Evolutionary conservation across 2,797 vertebrate genomes (phyloP), one percentile per base, ranked within the genome.

Genomic region (Morelia viridis): DNA sequence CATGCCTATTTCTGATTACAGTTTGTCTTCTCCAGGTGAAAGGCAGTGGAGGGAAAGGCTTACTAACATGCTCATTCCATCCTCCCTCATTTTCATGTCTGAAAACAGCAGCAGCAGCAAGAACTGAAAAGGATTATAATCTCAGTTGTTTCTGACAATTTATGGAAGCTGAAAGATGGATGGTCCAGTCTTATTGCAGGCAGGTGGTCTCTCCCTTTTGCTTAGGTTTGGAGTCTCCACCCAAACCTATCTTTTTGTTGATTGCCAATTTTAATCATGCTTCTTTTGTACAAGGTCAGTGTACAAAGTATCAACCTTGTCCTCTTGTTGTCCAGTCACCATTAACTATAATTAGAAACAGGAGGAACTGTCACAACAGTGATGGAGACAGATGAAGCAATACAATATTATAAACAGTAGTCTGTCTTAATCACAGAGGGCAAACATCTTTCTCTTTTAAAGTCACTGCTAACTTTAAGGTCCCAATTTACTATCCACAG

Each of bases 271-370:
- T 96, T 89, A 2, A 56, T 93, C 53, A 80, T 90, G 57, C 76
- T 11, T 17, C 2, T 93, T 93, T 89, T 46, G 90, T 93, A 71
- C n/a, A 93, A 93, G 31, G 87, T 94, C 90, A 93, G 1, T 93
- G 62, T 90, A 5, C n/a, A 94, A 83, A 91, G 85, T 93, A 90
- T 19, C 61, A 87, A 80, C 89, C 28, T 91, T 68, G 87, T 94
- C 85, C 28, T 94, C 11, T 0, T 4, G 87, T 94, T 93, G 19
- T 56, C 93, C 83, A 93, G 56, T 50, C 46, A 41, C 92, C 7
- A 5, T 89, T 95, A 95, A 88, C n/a, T 46, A 26, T 88, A 94
- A 93, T 92, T 94, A 95, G 56, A 89, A 91, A 94, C 93, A 46
- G 71, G 46, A 95, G 94, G 83, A 93, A 80, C 92, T 94, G 91